Evolutionary conservation across 2,113 vertebrate species (phyloP).

Genomic region (Limnothrissa miodon): DNA sequence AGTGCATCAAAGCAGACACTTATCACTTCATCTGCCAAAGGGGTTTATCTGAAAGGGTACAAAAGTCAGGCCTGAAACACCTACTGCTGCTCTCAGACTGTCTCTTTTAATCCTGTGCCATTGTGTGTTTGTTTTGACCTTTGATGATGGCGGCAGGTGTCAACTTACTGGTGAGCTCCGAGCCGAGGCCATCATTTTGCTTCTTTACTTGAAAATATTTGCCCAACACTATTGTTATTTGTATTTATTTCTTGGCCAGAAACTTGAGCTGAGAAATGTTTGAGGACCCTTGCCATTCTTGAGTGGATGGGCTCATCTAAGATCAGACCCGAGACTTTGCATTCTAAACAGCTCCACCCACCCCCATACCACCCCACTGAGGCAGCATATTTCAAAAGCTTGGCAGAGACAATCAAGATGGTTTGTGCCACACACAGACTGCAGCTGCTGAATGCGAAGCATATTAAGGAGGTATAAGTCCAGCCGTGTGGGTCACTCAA

Average conservation of each 20-base stretch:
- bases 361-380: slow-evolving; percentile 23
- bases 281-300: slow-evolving; percentile 11
- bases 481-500: slow-evolving; percentile 56
- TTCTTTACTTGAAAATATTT: background rate
- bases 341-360: slow-evolving; percentile 33
- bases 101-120: slow-evolving; percentile 65
- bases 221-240: background rate
- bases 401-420: slow-evolving; percentile 48
- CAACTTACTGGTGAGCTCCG: slow-evolving; percentile 26
- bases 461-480: slow-evolving; percentile 59
- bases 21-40: slow-evolving; percentile 68
- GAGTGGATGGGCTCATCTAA: slow-evolving; percentile 17
- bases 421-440: slow-evolving; percentile 63
- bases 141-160: slow-evolving; percentile 63
- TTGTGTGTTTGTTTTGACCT: slow-evolving; percentile 63
- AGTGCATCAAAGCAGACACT: slow-evolving; percentile 74
- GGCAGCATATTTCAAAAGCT: slow-evolving; percentile 48
- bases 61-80: slow-evolving; percentile 54
- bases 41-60: slow-evolving; percentile 62
- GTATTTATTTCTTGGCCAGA: background rate
- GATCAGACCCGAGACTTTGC: slow-evolving; percentile 22
- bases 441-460: slow-evolving; percentile 55
- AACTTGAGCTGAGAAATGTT: slow-evolving; percentile 10
- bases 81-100: slow-evolving; percentile 54
- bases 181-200: background rate